These are phyloP conservation scores for Perodicticus potto DNA, from an alignment of 2,797 vertebrate genomes.

Conservation along the genomic window DNA sequence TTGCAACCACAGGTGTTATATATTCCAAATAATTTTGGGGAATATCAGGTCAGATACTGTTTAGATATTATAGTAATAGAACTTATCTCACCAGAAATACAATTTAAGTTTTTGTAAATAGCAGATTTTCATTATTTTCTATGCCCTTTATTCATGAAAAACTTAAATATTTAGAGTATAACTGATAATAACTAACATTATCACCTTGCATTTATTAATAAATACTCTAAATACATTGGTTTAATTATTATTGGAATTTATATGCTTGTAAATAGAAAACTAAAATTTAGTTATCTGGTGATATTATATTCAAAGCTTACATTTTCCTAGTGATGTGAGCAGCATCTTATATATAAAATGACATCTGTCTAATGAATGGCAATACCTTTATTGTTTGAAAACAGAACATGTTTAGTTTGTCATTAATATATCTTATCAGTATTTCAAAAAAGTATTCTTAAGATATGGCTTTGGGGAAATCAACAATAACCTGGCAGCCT, in stretches of 20 bases:
- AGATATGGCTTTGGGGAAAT: conserved; percentile 62
- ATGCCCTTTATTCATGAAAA: conserved; percentile 42
- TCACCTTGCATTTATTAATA: conserved; percentile 43
- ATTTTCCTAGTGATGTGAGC: conserved; percentile 46
- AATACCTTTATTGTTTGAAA: conserved; percentile 37
- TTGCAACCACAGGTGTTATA: not conserved
- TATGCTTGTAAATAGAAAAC: not conserved
- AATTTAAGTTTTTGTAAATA: not conserved
- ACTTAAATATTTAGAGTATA: conserved; percentile 53
- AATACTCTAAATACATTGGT: conserved; percentile 55
- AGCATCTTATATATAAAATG: conserved; percentile 48
- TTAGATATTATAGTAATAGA: not conserved
- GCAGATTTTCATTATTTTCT: conserved; percentile 33
- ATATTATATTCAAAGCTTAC: conserved; percentile 47
- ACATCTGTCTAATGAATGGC: not conserved
- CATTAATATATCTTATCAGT: not conserved
- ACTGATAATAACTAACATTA: conserved; percentile 18
- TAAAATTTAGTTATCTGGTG: conserved; percentile 44
- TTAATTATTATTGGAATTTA: conserved; percentile 49
- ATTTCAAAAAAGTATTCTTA: conserved; percentile 38
- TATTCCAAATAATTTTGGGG: not conserved
- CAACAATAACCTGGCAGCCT: conserved; percentile 40
- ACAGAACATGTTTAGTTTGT: not conserved
- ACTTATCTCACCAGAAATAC: conserved; percentile 4
- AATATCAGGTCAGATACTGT: conserved; percentile 7